Conservation (phyloP, 2,888 invertebrate genomes). For the Pegoplata infirma region DNA sequence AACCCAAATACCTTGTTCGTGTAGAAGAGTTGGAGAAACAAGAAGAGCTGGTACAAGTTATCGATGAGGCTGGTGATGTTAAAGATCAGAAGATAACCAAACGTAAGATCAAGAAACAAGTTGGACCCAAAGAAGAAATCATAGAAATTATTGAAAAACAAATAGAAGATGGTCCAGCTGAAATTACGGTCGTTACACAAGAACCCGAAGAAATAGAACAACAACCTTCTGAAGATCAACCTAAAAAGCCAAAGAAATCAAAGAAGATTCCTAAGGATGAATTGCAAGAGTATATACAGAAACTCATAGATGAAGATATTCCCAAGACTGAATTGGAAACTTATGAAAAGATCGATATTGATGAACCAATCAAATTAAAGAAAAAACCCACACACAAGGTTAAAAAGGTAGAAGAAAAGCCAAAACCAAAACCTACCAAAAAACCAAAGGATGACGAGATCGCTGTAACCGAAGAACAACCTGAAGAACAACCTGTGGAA, state of each 20-base stretch:
- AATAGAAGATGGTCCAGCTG: conserved; percentile 70
- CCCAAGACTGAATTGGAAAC: conserved; percentile 77
- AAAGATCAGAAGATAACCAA: conserved; percentile 73
- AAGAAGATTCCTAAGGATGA: conserved; percentile 73
- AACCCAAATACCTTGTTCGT: conserved; percentile 37
- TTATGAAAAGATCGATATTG: conserved; percentile 77
- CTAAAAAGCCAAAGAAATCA: conserved; percentile 60
- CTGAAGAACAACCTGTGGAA: conserved; percentile 46
- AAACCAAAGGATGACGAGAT: conserved; percentile 27
- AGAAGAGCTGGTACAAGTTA: conserved; percentile 53
- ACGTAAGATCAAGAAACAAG: conserved; percentile 75
- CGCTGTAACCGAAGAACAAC: not conserved
- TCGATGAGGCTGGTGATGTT: conserved; percentile 69
- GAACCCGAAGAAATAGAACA: conserved; percentile 48
- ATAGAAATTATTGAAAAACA: conserved; percentile 77
- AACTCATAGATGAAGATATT: conserved; percentile 75
- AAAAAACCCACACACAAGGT: conserved; percentile 58
- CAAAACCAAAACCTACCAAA: conserved; percentile 61
- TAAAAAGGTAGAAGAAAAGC: conserved; percentile 60
- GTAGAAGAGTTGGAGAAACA: conserved; percentile 58
- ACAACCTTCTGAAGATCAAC: conserved; percentile 68
- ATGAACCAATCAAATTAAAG: conserved; percentile 63
- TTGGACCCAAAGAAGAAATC: conserved; percentile 78
- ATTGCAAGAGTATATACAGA: conserved; percentile 75
- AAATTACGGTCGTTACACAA: conserved; percentile 48